Base-by-base conservation (phyloP, 2,888 invertebrate genomes). In the Galeruca laticollis region DNA sequence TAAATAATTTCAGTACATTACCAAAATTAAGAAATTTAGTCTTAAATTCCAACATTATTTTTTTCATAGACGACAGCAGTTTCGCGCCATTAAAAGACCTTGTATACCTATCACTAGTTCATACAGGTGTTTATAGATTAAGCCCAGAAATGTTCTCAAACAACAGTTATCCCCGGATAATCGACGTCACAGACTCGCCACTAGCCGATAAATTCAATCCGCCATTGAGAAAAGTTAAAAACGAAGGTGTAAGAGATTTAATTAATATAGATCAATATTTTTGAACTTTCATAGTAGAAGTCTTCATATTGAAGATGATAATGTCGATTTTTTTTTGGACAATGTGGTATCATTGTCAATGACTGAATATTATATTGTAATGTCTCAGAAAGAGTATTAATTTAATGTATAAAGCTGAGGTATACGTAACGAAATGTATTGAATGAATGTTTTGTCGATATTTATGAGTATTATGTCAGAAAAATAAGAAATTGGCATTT, bases 131-230 rank as follows among this genome's bases (percentile, higher is more conserved):
- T 63, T 78, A 80, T 72, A 80, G 77, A 72, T 73, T 85, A 60
- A 78, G 78, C 20, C 78, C 78, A 60, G 79, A 79, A 26, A 85
- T 85, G 85, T 85, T 85, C 74, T 67, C 71, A 57, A 78, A 75
- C 54, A 75, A 78, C 57, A 73, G 72, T 2, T 75, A 78, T 60
- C 85, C 85, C 11, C 78, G 79, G 69, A 80, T 82, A 62, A 76
- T 84, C 20, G 82, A 84, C 74, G 72, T 85, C 49, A 81, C 82
- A 56, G 79, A 78, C n/a, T 84, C 84, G 13, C 83, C 83, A 15
- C 71, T 85, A 69, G 81, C 82, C 18, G 77, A 78, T 64, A 80
- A 75, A 64, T 85, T 85, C 72, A 78, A 81, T 66, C 85, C 85
- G 5, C 82, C 83, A 13, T 78, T 85, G 69, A 82, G 74, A 64